Evolutionary conservation across 2,888 invertebrate species (phyloP).

Genomic region (Eurois occulta): DNA sequence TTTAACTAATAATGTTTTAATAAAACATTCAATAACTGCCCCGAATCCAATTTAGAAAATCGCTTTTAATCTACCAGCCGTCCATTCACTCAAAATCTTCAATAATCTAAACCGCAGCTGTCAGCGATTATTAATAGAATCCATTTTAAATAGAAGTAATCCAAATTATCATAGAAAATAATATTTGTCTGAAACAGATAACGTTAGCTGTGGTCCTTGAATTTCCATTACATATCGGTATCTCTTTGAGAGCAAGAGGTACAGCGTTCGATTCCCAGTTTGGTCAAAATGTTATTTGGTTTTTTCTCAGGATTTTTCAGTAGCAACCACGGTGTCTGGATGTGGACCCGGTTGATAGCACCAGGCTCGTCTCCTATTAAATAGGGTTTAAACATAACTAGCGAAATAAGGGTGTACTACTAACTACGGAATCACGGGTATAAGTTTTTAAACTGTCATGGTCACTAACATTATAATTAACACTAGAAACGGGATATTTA

Average conservation of each 20-base stretch:
- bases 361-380: too few species aligned
- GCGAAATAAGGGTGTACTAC: too few species aligned
- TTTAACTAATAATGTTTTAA: neutral
- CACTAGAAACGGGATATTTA: too few species aligned
- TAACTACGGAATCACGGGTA: too few species aligned
- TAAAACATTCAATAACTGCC: slow-evolving; percentile 3
- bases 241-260: neutral
- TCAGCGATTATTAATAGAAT: slow-evolving; percentile 23
- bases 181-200: neutral
- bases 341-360: too few species aligned
- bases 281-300: too few species aligned
- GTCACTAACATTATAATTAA: too few species aligned
- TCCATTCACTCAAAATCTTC: slow-evolving; percentile 10
- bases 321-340: too few species aligned
- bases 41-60: slow-evolving; percentile 30
- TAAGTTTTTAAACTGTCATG: too few species aligned
- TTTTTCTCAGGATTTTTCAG: too few species aligned
- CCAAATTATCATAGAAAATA: neutral
- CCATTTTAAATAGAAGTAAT: neutral
- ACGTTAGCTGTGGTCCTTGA: neutral
- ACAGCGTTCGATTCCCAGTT: too few species aligned
- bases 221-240: neutral
- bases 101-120: slow-evolving; percentile 25
- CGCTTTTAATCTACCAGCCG: slow-evolving; percentile 9
- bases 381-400: too few species aligned